Evolutionary conservation across 2,888 invertebrate genomes (phyloP), one percentile per base, ranked within the genome.

Genomic region (Aphidoletes aphidimyza): DNA sequence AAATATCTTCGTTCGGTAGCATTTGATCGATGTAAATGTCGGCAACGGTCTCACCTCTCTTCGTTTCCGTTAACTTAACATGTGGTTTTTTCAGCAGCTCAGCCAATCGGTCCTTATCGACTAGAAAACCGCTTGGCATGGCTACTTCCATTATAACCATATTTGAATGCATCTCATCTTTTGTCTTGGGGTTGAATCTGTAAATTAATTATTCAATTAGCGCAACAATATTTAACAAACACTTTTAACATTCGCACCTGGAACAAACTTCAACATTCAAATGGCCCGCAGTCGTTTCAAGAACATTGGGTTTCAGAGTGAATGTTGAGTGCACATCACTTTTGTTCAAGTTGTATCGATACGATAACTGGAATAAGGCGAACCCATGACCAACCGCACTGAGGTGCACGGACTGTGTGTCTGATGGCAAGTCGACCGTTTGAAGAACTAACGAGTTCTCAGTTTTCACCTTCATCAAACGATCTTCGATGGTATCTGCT

Each of bases 91-190:
- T 26, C 45, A 37, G 19, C 1, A 39, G n/a, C 1, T 6, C 11
- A 11, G 26, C 14, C 45, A 84, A n/a, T 17, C 83, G 42, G 39
- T 83, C 54, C 14, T 83, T 83, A 42, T 85, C 83, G 19, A 47
- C n/a, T 8, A 83, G 36, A n/a, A 96, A 98, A 36, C 98, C 98
- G 14, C 97, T 97, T 0, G 98, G 97, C 85, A 98, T 91, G 86
- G 93, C 94, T 0, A 98, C 95, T 88, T 97, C 97, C 92, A 98
- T 95, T 0, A 98, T 94, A 9, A 97, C 95, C 93, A 98, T 95
- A 87, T 98, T 98, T 86, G 90, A 90, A 83, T 93, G 92, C 39
- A 88, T 88, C 85, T 94, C 93, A 39, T 88, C 86, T 85, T 88
- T 88, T 89, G 19, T 88, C 14, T 81, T 81, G 37, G 81, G 37